Evolutionary conservation across 1,140 invertebrate species (phyloP), one percentile per base, ranked within the genome.

Genomic region (Drosophila rhopaloa): DNA sequence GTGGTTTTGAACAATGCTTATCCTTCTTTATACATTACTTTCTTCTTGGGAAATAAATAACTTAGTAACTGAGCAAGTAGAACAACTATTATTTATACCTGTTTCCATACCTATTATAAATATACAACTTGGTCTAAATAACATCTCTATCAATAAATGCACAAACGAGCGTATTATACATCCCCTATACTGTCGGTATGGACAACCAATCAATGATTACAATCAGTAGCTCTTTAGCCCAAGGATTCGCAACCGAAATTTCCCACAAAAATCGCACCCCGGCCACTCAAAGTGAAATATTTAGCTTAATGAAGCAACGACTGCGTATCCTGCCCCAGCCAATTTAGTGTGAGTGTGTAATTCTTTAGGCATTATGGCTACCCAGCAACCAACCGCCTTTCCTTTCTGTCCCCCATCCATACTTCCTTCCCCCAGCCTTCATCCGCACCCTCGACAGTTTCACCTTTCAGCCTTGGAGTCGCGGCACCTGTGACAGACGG

Each of bases 271-370:
- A 10, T 50, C 40, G 14, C 14, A 16, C 14, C 14, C 14, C 41
- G 13, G 10, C 37, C 24, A 19, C 57, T 9, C 74, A 88, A 73
- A 73, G 67, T 84, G 81, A 85, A 76, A 84, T 88, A 91, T 91
- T 89, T 85, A 85, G 88, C 89, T 89, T 91, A 91, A 91, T 91
- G 89, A 91, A 91, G 89, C 89, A 91, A 91, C 89, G 89, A 85
- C 89, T 77, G 78, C 89, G 89, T 77, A 91, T 91, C 89, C 89
- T 91, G 89, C 86, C 84, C 78, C 74, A 81, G 89, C 89, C 89
- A 91, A 91, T 91, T 91, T 91, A 82, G 81, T 89, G 79, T 91
- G 84, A 85, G 84, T 85, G 79, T 91, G 89, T 91, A 91, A 91
- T 91, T 91, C 89, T 91, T 91, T 91, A 91, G 76, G 89, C 76